Evolutionary conservation across 1,140 invertebrate genomes (phyloP).

Genomic region (Sycophila sp.): DNA sequence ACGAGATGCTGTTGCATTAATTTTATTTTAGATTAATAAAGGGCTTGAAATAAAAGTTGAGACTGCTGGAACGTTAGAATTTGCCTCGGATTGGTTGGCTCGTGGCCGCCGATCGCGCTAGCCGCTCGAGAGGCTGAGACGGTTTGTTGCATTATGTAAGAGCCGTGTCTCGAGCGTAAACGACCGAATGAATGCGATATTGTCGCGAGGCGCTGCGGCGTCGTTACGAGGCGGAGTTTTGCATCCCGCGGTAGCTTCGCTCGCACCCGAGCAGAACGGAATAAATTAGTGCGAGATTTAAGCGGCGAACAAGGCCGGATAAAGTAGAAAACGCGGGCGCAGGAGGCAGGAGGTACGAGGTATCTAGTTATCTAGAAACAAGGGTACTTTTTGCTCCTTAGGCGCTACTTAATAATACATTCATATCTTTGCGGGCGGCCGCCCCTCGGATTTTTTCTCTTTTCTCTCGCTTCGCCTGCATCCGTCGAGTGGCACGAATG

Average conservation of each 20-base stretch:
- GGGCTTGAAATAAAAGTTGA: too few relatives aligned
- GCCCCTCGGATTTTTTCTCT: slow-evolving; percentile 16
- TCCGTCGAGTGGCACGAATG: neutral
- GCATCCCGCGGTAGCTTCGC: neutral
- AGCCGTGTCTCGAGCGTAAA: slow-evolving; percentile 14
- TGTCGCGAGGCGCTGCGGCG: slow-evolving; percentile 34
- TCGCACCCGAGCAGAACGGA: slow-evolving; percentile 25
- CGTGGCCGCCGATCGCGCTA: slow-evolving; percentile 23
- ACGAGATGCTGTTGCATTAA: too few relatives aligned
- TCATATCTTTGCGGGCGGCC: slow-evolving; percentile 59
- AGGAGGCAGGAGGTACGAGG: neutral
- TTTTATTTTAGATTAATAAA: too few relatives aligned
- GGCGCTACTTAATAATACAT: slow-evolving; percentile 65
- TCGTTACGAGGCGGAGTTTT: slow-evolving; percentile 14
- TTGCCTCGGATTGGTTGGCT: too few relatives aligned
- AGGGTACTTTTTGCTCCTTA: slow-evolving; percentile 53
- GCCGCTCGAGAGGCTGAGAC: neutral
- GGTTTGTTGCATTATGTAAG: slow-evolving; percentile 25
- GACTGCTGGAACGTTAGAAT: too few relatives aligned
- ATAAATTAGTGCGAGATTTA: slow-evolving; percentile 48
- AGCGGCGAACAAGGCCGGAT: neutral
- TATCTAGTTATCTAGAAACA: slow-evolving; percentile 51
- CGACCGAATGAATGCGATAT: slow-evolving; percentile 52
- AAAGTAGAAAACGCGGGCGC: neutral
- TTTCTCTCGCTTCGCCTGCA: neutral